Evolutionary conservation across 2,888 invertebrate species (phyloP), one percentile per base, ranked within the genome.

Genomic region (Ypsolopha scabrella): DNA sequence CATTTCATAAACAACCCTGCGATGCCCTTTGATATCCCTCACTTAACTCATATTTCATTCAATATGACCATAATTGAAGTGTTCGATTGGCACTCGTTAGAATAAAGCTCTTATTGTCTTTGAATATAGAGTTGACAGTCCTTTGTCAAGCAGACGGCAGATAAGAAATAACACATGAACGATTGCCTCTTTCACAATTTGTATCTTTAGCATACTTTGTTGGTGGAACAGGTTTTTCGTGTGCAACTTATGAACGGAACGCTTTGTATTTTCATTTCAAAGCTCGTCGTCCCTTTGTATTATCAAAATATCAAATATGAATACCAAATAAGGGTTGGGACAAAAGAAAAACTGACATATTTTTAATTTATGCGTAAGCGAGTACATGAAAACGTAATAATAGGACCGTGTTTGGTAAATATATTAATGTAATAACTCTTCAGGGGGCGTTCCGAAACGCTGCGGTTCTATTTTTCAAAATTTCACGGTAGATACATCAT

Each of bases 321-420:
- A 85, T 85, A 86, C 85, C 80, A 85, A 85, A 85, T 85, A 80
- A 85, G 85, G 86, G 85, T 78, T 75, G 74, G 78, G 72, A 83
- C 82, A 85, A 86, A 82, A 82, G 82, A 80, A 82, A 77, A 79
- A 78, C 75, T 80, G 82, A 75, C 82, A 81, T 73, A 74, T 72
- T 78, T 83, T 86, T 85, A 85, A 86, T 85, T 83, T 86, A 86
- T 86, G 79, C 79, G 67, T 67, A 70, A 79, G 71, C 72, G 78
- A 85, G 83, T 86, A 85, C 85, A 85, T 86, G 83, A 85, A 86
- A 85, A 79, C 67, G 76, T 85, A 82, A 85, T 85, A 85, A 86
- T 82, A 77, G 81, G 69, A 80, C 74, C 77, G 77, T 81, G 83
- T 85, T 80, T 82, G 72, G 85, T 85, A 85, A 85, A 86, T 83